Conservation (phyloP, 2,113 vertebrate genomes). For the Oryzias melastigma region DNA sequence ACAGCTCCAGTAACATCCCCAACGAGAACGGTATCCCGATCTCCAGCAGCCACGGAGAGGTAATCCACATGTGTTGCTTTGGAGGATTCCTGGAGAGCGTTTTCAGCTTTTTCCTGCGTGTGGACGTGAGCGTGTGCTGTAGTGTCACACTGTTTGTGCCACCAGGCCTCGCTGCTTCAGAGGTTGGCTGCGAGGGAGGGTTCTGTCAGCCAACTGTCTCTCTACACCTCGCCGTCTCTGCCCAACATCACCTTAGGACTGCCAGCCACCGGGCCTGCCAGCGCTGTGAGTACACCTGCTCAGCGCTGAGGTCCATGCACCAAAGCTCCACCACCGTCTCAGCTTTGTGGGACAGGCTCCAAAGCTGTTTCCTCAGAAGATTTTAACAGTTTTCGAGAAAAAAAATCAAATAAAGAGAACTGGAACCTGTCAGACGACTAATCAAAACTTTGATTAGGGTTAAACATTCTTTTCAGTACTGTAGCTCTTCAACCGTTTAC, state of each 20-base stretch:
- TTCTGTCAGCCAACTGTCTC: slow-evolving; percentile 87
- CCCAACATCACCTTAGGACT: slow-evolving; percentile 98
- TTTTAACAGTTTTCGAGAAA: no score
- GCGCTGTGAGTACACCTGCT: slow-evolving; percentile 78
- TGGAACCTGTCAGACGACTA: no score
- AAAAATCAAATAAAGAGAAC: no score
- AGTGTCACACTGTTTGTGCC: slow-evolving; percentile 20
- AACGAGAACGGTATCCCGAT: slow-evolving; percentile 87
- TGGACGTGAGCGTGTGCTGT: not conserved
- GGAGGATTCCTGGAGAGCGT: not conserved
- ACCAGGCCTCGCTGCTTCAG: slow-evolving; percentile 87
- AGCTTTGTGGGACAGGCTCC: no score
- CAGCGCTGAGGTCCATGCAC: not conserved
- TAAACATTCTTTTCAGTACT: no score
- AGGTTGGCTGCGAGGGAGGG: slow-evolving; percentile 86
- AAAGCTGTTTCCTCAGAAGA: no score
- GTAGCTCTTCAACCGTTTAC: no score
- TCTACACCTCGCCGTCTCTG: slow-evolving; percentile 95
- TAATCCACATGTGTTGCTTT: slow-evolving; percentile 53
- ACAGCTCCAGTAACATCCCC: slow-evolving; percentile 95
- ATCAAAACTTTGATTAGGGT: no score
- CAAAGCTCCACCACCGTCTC: no score
- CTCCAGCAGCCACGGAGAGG: slow-evolving; percentile 87
- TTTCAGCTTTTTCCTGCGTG: not conserved
- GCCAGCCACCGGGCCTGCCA: slow-evolving; percentile 87